These are phyloP conservation scores for Allobates femoralis DNA, from an alignment of 2,797 vertebrate species.

Conservation along the genomic window DNA sequence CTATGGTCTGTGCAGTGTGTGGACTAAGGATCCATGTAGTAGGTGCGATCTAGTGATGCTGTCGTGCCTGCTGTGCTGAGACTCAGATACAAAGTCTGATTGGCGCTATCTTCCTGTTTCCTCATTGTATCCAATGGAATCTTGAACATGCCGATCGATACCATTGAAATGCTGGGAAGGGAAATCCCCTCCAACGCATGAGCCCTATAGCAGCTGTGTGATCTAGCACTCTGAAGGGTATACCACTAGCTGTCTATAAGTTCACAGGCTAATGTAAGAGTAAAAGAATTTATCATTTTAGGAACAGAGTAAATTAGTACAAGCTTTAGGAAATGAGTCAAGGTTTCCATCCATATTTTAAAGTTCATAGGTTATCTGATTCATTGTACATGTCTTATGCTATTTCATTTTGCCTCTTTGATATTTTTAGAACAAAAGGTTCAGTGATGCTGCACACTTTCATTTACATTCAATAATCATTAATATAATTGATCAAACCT, in stretches of 20 bases:
- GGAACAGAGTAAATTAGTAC: background rate
- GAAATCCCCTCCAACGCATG: too few species aligned
- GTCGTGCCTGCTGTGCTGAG: too few species aligned
- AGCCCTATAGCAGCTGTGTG: too few species aligned
- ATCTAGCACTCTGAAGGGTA: background rate
- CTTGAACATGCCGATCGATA: too few species aligned
- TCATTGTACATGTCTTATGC: background rate
- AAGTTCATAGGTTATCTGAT: constrained; percentile 43
- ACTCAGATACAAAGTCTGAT: too few species aligned
- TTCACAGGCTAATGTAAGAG: background rate
- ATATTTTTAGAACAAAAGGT: constrained; percentile 17
- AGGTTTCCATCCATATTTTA: background rate
- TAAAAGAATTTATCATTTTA: background rate
- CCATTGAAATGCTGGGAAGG: too few species aligned
- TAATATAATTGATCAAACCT: background rate
- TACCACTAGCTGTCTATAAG: background rate
- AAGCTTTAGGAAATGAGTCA: background rate
- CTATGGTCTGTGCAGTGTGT: too few species aligned
- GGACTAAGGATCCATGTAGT: too few species aligned
- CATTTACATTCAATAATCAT: constrained; percentile 34
- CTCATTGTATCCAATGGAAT: too few species aligned
- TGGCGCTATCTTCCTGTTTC: too few species aligned
- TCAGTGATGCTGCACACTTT: background rate
- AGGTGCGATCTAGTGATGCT: too few species aligned
- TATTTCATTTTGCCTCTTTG: constrained; percentile 19